Conservation (phyloP, 2,888 invertebrate species). For the Cantharis rustica region DNA sequence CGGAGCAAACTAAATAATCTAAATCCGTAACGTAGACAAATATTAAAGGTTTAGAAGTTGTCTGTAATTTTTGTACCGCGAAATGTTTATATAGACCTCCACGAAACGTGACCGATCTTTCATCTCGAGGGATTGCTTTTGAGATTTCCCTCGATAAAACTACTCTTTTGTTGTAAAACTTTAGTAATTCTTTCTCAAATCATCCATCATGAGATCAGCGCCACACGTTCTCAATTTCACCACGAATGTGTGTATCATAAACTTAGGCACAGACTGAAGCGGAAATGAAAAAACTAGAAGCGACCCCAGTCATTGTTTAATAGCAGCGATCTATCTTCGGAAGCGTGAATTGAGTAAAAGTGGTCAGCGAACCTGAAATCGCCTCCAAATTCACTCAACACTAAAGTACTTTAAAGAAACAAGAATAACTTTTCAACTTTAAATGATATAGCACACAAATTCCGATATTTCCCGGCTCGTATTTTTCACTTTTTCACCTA, state of each 20-base stretch:
- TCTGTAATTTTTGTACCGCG: slow-evolving; percentile 19
- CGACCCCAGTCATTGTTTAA: slow-evolving; percentile 33
- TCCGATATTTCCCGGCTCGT: background rate
- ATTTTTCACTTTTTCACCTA: background rate
- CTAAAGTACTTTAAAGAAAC: slow-evolving; percentile 5
- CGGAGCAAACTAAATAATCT: slow-evolving; percentile 12
- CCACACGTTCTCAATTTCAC: slow-evolving; percentile 50
- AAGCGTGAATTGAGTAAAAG: slow-evolving; percentile 27
- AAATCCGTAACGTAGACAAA: slow-evolving; percentile 9
- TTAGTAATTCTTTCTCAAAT: slow-evolving; percentile 57
- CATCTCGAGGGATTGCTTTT: slow-evolving; percentile 59
- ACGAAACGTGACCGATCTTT: slow-evolving; percentile 62
- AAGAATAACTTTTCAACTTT: slow-evolving; percentile 3
- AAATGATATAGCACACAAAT: background rate
- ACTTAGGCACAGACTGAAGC: slow-evolving; percentile 25
- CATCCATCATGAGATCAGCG: slow-evolving; percentile 56
- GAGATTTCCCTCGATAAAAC: slow-evolving; percentile 66
- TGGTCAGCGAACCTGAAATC: slow-evolving; percentile 24
- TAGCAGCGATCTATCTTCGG: slow-evolving; percentile 32
- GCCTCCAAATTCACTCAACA: slow-evolving; percentile 19
- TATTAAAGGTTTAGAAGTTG: slow-evolving; percentile 17
- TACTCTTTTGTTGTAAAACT: slow-evolving; percentile 59
- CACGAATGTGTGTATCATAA: slow-evolving; percentile 40
- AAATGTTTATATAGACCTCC: slow-evolving; percentile 34
- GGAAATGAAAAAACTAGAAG: slow-evolving; percentile 31